These are phyloP conservation scores for Sarcophaga caerulescens DNA, from an alignment of 2,888 invertebrate genomes.

Conservation along the genomic window DNA sequence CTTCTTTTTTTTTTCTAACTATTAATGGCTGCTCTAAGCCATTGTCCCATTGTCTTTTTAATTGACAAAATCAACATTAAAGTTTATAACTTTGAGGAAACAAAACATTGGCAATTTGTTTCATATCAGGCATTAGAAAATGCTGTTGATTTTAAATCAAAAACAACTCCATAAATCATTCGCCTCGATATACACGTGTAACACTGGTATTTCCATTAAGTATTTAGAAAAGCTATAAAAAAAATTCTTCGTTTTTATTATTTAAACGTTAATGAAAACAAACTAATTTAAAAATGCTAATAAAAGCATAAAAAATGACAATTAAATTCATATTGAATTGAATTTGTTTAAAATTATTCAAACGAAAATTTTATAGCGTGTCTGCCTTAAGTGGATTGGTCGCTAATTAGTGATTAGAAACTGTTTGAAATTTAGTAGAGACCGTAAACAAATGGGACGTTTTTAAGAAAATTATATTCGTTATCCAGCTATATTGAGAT, in stretches of 20 bases:
- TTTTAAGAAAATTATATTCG: too few species aligned
- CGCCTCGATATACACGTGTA: neutral
- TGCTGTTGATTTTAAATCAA: neutral
- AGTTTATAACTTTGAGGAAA: too few species aligned
- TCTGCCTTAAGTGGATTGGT: neutral
- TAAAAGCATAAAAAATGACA: neutral
- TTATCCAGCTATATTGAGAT: too few species aligned
- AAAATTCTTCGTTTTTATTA: too few species aligned
- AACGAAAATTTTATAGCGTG: neutral
- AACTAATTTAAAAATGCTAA: neutral
- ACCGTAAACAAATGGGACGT: neutral
- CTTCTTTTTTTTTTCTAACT: neutral
- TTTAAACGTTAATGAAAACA: too few species aligned
- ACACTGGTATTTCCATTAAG: neutral
- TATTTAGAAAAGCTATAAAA: too few species aligned
- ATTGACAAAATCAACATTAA: too few species aligned
- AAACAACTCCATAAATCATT: slow-evolving; percentile 3
- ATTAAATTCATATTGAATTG: neutral
- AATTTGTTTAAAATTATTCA: neutral
- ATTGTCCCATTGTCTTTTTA: neutral
- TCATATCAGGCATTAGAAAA: too few species aligned
- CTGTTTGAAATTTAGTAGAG: neutral
- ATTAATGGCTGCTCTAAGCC: neutral
- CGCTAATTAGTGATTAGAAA: too few species aligned
- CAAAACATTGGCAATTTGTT: too few species aligned